Conservation (phyloP, 2,797 vertebrate genomes). For the Anas flavirostris region DNA sequence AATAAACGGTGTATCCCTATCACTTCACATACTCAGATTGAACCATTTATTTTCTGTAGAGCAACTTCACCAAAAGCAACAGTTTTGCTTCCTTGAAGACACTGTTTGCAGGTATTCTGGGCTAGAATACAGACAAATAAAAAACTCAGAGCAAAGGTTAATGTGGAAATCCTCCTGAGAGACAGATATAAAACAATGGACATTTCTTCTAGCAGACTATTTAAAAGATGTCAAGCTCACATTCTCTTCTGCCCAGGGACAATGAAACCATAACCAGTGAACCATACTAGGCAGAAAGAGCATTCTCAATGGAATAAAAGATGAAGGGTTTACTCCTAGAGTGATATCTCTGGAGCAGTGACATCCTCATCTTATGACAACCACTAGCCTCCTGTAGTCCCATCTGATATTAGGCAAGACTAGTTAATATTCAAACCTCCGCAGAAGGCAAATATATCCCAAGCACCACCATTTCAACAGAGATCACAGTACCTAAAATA, state of each 20-base stretch:
- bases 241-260: neutral
- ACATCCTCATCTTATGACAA: neutral
- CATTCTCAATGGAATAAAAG: neutral
- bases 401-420: neutral
- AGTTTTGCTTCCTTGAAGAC: neutral
- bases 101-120: neutral
- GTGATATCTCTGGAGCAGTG: neutral
- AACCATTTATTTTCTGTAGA: neutral
- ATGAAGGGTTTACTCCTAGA: neutral
- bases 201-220: neutral
- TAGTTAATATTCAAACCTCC: neutral
- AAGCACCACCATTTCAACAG: neutral
- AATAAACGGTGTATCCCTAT: neutral
- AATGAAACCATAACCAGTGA: neutral
- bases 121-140: neutral
- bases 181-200: neutral
- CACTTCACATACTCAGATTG: neutral
- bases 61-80: neutral
- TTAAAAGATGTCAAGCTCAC: neutral
- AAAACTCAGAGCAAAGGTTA: neutral
- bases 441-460: neutral
- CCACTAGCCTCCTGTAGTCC: neutral
- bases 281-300: neutral
- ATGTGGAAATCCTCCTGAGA: conserved; percentile 6
- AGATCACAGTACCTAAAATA: conserved; percentile 89